Percentiles rank a stretch among this genome's conserved stretches.
Evolutionary conservation across 2,888 invertebrate genomes (phyloP).

Genomic region (Melikaiella ostensackeni): DNA sequence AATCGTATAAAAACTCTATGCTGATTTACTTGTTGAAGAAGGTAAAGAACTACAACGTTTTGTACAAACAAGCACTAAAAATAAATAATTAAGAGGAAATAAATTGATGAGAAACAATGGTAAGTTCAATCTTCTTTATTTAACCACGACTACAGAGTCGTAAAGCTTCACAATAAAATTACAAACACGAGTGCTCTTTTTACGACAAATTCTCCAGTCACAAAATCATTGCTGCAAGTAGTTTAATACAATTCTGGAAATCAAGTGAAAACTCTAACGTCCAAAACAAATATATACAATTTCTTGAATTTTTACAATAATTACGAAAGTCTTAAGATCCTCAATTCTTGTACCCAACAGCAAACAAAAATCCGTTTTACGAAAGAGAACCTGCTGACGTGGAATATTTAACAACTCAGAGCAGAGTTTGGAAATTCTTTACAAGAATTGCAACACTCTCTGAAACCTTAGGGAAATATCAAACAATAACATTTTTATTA

Average conservation of each 20-base stretch:
- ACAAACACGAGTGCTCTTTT: conserved; percentile 29
- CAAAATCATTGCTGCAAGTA: not conserved
- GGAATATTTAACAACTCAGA: conserved; percentile 23
- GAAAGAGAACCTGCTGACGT: conserved; percentile 9
- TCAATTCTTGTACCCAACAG: conserved; percentile 17
- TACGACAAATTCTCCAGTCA: conserved; percentile 3
- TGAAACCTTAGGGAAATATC: conserved; percentile 28
- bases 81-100: not conserved
- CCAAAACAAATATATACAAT: not conserved
- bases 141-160: conserved; percentile 33
- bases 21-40: too few species aligned
- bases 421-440: conserved; percentile 32
- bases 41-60: too few species aligned
- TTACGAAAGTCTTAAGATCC: not conserved
- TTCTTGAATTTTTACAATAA: not conserved
- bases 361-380: conserved; percentile 23
- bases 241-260: not conserved
- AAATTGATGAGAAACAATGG: not conserved
- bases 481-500: conserved; percentile 31
- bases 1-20: too few species aligned
- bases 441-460: conserved; percentile 34
- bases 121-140: conserved; percentile 34
- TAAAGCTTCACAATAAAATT: conserved; percentile 38
- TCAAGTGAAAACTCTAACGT: not conserved
- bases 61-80: too few species aligned